Percentiles rank a stretch among this genome's conserved stretches.
Evolutionary conservation across 2,797 vertebrate species (phyloP).

Genomic region (Lagocephalus sceleratus): DNA sequence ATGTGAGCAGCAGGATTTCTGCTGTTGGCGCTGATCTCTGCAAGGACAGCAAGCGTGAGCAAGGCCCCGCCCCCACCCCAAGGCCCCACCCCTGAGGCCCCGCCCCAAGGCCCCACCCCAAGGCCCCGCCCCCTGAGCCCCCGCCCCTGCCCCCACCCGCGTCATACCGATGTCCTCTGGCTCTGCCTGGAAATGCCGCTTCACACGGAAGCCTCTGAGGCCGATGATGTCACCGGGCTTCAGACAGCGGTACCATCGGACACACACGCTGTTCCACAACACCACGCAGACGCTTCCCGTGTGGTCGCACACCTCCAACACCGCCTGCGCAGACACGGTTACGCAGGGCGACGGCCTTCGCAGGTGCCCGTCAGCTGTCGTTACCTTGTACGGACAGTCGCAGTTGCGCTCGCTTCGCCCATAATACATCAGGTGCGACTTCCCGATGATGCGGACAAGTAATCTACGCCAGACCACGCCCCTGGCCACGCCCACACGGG

Average conservation of each 20-base stretch:
- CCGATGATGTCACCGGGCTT: slow-evolving; percentile 71
- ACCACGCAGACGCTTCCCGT: slow-evolving; percentile 70
- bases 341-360: neutral
- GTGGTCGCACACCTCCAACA: slow-evolving; percentile 69
- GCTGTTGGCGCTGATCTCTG: slow-evolving; percentile 79
- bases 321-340: slow-evolving; percentile 44
- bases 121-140: no score
- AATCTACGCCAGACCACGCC: slow-evolving; percentile 42
- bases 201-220: slow-evolving; percentile 69
- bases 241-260: slow-evolving; percentile 70
- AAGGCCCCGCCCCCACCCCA: no score
- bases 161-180: slow-evolving; percentile 68
- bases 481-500: slow-evolving; percentile 2
- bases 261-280: slow-evolving; percentile 77
- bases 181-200: slow-evolving; percentile 57
- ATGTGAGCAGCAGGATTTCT: slow-evolving; percentile 70
- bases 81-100: no score
- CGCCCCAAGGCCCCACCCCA: no score
- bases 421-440: slow-evolving; percentile 74
- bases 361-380: neutral
- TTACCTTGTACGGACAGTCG: slow-evolving; percentile 77
- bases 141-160: no score
- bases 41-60: slow-evolving; percentile 1
- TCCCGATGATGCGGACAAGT: slow-evolving; percentile 69
- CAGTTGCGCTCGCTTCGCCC: slow-evolving; percentile 68